phyloP scores from a whole-genome alignment of 2,797 vertebrate species.

The Chlorospingus flavigularis region DNA sequence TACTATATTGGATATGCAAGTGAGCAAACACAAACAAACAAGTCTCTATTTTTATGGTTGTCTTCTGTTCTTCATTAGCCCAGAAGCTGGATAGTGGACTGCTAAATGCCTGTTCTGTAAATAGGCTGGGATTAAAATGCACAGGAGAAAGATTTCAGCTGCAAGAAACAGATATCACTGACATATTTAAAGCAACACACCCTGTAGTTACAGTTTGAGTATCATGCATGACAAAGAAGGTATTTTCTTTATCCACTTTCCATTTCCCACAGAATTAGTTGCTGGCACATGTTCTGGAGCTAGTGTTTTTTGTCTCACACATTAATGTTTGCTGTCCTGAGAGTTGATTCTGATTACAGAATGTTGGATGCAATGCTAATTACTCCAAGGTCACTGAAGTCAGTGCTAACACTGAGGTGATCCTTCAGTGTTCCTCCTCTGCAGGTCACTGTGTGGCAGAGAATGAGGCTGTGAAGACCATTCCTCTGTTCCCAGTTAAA shows the following conservation, averaged over 20 bases:
- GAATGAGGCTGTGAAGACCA: neutral
- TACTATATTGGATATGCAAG: neutral
- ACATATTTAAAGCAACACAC: neutral
- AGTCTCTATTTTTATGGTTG: neutral
- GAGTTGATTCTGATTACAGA: neutral
- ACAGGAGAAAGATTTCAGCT: neutral
- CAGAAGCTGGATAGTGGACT: neutral
- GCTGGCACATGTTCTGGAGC: neutral
- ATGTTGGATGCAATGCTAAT: neutral
- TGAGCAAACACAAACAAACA: neutral
- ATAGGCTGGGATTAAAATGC: neutral
- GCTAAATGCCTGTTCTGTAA: neutral
- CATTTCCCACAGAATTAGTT: neutral
- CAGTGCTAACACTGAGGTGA: neutral
- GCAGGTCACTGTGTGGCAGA: neutral
- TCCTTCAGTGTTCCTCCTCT: neutral
- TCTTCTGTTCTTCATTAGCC: neutral
- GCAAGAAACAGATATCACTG: neutral
- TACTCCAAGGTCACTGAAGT: neutral
- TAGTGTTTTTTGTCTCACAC: neutral
- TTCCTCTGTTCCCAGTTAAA: neutral
- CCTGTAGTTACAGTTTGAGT: neutral
- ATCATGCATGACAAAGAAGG: neutral
- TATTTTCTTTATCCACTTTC: neutral
- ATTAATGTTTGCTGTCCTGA: neutral